Conservation (phyloP, 1,140 invertebrate genomes). For the Argopecten irradians region DNA sequence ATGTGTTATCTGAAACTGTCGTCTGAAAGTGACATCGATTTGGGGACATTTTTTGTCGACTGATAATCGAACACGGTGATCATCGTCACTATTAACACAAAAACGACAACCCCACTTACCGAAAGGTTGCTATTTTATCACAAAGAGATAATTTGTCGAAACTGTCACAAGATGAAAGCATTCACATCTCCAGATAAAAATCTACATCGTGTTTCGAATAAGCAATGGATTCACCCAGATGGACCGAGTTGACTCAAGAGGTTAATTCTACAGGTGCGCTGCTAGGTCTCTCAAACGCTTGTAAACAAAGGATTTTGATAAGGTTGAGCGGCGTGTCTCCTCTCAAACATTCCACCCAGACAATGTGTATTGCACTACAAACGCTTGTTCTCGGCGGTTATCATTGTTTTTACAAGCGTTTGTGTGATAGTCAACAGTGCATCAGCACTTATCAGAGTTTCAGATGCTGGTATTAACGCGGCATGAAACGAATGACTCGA, state of each 20-base stretch:
- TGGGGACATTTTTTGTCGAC: neutral
- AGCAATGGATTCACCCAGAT: neutral
- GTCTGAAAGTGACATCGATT: neutral
- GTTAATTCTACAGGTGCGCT: neutral
- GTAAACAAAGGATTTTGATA: constrained; percentile 17
- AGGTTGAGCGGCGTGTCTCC: constrained; percentile 12
- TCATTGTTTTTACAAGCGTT: constrained; percentile 22
- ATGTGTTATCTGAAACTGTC: neutral
- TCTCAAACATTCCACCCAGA: neutral
- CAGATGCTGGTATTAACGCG: neutral
- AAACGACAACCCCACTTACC: neutral
- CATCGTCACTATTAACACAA: neutral
- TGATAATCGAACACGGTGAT: neutral
- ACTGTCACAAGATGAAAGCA: neutral
- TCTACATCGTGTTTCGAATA: constrained; percentile 7
- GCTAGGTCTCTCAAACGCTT: constrained; percentile 20
- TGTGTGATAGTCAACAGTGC: neutral
- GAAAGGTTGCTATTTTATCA: neutral
- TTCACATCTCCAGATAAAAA: neutral
- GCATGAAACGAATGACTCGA: neutral
- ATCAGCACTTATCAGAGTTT: too few relatives aligned
- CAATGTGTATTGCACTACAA: constrained; percentile 15
- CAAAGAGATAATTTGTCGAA: neutral
- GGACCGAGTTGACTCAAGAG: neutral
- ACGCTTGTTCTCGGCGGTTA: neutral